Evolutionary conservation across 2,888 invertebrate species (phyloP).

Genomic region (Autographa pulchrina): DNA sequence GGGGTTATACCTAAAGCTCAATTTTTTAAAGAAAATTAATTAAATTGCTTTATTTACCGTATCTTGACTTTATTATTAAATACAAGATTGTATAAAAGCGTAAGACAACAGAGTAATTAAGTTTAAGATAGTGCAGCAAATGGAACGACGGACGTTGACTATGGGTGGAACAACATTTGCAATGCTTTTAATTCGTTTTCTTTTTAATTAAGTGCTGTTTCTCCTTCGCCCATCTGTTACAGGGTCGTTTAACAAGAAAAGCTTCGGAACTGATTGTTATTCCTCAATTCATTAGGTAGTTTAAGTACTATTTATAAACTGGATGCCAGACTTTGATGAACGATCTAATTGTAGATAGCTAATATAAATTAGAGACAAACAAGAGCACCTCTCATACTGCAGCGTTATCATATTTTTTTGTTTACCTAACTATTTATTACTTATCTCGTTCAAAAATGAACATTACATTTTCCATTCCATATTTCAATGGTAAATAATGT

Average conservation of each 20-base stretch:
- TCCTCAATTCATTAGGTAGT: slow-evolving; percentile 18
- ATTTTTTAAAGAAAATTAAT: background rate
- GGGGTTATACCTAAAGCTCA: no score
- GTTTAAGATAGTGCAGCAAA: slow-evolving; percentile 12
- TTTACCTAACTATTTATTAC: no score
- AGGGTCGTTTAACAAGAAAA: slow-evolving; percentile 24
- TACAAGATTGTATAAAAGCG: slow-evolving; percentile 18
- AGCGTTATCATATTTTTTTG: no score
- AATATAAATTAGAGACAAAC: no score
- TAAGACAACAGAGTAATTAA: slow-evolving; percentile 13
- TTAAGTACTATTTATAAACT: background rate
- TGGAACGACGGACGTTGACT: slow-evolving; percentile 19
- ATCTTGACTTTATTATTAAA: slow-evolving; percentile 8
- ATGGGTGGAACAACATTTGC: slow-evolving; percentile 29
- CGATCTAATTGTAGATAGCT: no score
- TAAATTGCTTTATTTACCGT: background rate
- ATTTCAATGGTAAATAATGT: no score
- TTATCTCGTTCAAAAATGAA: no score
- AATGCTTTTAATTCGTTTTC: slow-evolving; percentile 40
- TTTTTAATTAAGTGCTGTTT: slow-evolving; percentile 47
- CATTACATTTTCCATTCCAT: no score
- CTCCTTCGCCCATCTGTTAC: slow-evolving; percentile 18
- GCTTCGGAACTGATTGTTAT: slow-evolving; percentile 36
- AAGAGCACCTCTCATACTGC: no score
- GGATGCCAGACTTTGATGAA: background rate